Evolutionary conservation across 2,888 invertebrate species (phyloP), one percentile per base, ranked within the genome.

Genomic region (Agrochola lota): DNA sequence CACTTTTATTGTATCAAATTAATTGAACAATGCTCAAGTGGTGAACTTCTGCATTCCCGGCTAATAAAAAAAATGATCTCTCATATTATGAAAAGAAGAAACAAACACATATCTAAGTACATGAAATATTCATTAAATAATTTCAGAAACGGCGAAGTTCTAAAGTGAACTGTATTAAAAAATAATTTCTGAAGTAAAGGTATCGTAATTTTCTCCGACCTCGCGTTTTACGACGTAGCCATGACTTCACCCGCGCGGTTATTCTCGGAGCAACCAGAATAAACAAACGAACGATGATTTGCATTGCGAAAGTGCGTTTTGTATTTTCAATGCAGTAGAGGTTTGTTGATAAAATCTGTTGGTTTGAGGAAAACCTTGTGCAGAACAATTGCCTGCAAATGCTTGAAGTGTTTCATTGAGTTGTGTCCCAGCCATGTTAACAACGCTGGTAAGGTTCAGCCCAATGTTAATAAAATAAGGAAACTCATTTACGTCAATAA

Each of bases 231-330:
- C 80, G 83, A 86, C 87, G 85, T 80, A 84, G 86, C 83, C 89
- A 83, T 93, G 93, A 92, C 88, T 91, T 91, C 92, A 93, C 84
- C 72, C 86, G 75, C 57, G 77, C 71, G 75, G 90, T 85, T 93
- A 93, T 93, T 93, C 89, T 91, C 85, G 89, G 90, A 88, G 70
- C 75, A 87, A 85, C 86, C 66, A 88, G 88, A 90, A 91, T 88
- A 91, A 91, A 90, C 89, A 88, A 86, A 87, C 83, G 80, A 72
- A 80, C 77, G 74, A 80, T 86, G 78, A 80, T 80, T 84, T 80
- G 83, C 87, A 83, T 63, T 73, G 74, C 71, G 69, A 81, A 86
- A 86, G 69, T 84, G 78, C 85, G 67, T 71, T 77, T 74, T 73
- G 75, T 79, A 62, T 71, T 73, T 82, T 71, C 59, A 72, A 64